Base-by-base conservation (phyloP, 2,797 vertebrate species). In the Pogonophryne albipinna region DNA sequence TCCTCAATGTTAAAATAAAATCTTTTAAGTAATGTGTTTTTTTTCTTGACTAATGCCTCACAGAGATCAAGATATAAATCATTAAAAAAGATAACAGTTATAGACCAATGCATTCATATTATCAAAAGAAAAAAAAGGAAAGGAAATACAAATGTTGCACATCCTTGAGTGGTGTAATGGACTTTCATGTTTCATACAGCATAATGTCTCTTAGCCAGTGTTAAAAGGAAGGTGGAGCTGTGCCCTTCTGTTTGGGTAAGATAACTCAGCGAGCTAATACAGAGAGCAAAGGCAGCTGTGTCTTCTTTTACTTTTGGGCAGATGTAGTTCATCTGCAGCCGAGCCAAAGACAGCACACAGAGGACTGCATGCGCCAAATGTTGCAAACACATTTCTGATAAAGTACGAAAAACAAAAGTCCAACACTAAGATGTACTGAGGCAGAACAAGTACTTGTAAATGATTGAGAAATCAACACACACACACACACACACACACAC, bases 251-350 rank as follows among this genome's bases (percentile, higher is more conserved):
- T 86, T 85, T 77, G 74, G 52, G 58, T 57, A 70, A 83, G 83
- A 91, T 87, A 90, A 89, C 73, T 87, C 66, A n/a, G 82, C 0
- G 2, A 76, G 76, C 79, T 78, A 83, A 85, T 80, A 73, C 64
- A 74, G 56, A 84, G 27, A 34, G 71, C 67, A 71, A 76, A 74
- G 68, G 76, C 55, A 74, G 74, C 65, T 41, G 67, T 34, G 31
- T 80, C 65, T 80, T 80, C 46, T 77, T 69, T 79, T 64, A 66
- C 71, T 80, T 70, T 70, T 57, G 75, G 73, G 59, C 71, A 71
- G 62, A 80, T 82, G 79, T 56, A 68, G 80, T 87, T 80, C 49
- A 78, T 76, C 66, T 85, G 86, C 82, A 81, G 59, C 10, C 0
- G 13, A 57, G 74, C 88, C 84, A 85, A 64, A 45, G 38, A 56